Evolutionary conservation across 2,888 invertebrate genomes (phyloP), one percentile per base, ranked within the genome.

Genomic region (Hypomecis punctinalis): DNA sequence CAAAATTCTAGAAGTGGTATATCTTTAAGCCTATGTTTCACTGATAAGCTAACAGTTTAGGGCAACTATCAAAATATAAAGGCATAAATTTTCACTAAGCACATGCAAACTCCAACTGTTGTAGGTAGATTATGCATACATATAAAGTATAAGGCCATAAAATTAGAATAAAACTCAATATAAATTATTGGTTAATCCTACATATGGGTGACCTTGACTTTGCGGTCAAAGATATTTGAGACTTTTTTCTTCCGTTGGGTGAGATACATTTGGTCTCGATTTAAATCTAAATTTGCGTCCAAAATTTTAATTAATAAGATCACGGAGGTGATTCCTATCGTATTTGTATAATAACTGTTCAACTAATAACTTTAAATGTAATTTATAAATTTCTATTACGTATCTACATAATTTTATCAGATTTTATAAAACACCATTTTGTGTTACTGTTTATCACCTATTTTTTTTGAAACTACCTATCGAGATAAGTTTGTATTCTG

Each of bases 91-190:
- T 2, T 33, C 23, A 42, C 39, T 54, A 46, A 63, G 37, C 40
- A 49, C 33, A 65, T 65, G 56, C 57, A 56, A 57, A 52, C 43
- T 51, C 39, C 40, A 13, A 13, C 43, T 60, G 40, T 52, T 46
- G 52, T 57, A 63, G 57, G 52, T 58, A 53, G 54, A 64, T 60
- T 60, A 60, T 49, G 35, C 49, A 55, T 53, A 45, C 23, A 10
- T 56, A 37, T 67, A 60, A 57, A 57, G 46, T 57, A 63, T 60
- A 47, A 11, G 47, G 23, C 39, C 42, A 49, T 63, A 63, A 61
- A 67, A 67, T 63, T 63, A 40, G 36, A 61, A 67, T 67, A 67
- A 67, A 51, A 52, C 45, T 6, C 40, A 45, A 35, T 48, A 67
- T 63, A 67, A 49, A 61, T 63, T 61, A 54, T 56, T 33, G 56